These are phyloP conservation scores for Clostera curtula DNA, from an alignment of 2,888 invertebrate genomes.

Conservation along the genomic window DNA sequence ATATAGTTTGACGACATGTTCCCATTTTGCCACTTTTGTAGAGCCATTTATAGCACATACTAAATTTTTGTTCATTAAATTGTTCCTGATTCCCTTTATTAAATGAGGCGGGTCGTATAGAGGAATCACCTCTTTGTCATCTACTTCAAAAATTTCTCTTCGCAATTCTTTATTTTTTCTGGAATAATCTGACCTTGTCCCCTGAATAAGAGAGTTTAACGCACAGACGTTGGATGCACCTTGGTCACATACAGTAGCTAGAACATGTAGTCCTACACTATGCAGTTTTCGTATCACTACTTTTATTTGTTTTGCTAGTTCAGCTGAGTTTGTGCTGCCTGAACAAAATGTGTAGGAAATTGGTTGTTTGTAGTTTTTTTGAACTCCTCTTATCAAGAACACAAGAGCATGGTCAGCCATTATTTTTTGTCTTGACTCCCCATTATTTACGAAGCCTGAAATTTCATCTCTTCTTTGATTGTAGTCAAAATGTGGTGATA, in stretches of 20 bases:
- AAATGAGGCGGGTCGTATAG: neutral
- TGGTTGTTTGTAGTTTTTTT: conserved; percentile 19
- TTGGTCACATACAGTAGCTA: neutral
- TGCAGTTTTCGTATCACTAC: neutral
- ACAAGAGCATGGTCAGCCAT: conserved; percentile 23
- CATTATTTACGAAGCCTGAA: conserved; percentile 20
- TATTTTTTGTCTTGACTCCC: conserved; percentile 8
- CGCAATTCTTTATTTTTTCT: neutral
- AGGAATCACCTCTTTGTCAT: neutral
- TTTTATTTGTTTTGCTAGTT: neutral
- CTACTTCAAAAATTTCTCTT: neutral
- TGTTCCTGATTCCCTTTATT: neutral
- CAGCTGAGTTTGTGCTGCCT: neutral
- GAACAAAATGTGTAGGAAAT: conserved; percentile 7
- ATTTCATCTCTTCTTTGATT: conserved; percentile 20
- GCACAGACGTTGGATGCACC: neutral
- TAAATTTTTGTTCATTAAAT: neutral
- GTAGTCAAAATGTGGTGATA: conserved; percentile 17
- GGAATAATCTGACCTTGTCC: neutral
- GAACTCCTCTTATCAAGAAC: conserved; percentile 17
- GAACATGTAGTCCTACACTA: neutral
- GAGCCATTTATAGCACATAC: neutral
- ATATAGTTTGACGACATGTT: neutral
- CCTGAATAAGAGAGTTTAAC: neutral
- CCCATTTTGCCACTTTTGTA: neutral